Percentiles rank a stretch among this genome's conserved stretches.
Evolutionary conservation across 2,113 vertebrate genomes (phyloP).

Genomic region (Oriolus oriolus): DNA sequence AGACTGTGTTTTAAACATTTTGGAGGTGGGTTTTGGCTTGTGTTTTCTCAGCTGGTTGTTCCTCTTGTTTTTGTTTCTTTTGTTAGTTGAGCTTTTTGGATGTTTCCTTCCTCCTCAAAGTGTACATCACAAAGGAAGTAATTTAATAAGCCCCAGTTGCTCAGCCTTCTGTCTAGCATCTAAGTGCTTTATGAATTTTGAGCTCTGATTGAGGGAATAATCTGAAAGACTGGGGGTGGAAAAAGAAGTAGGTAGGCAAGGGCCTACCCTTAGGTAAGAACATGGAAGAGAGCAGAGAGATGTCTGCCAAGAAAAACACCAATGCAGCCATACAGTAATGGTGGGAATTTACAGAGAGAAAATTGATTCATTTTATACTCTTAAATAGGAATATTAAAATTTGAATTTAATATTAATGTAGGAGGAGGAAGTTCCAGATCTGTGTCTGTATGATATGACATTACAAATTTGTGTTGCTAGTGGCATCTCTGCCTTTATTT

Average conservation of each 20-base stretch:
- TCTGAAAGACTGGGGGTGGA: background rate
- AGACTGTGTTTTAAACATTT: background rate
- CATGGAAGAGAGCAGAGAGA: background rate
- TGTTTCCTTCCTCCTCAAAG: background rate
- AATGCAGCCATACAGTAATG: background rate
- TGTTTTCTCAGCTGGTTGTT: background rate
- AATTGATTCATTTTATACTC: background rate
- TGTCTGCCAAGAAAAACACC: background rate
- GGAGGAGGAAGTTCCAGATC: background rate
- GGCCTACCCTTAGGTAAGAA: background rate
- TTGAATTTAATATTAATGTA: background rate
- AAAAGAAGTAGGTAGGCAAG: background rate
- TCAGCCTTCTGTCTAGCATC: background rate
- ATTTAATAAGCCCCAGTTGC: background rate
- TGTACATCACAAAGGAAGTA: background rate
- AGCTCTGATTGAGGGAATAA: background rate
- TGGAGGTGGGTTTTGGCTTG: background rate
- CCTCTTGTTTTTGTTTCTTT: background rate
- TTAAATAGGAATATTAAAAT: background rate
- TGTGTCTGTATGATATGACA: background rate
- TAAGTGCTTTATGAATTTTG: background rate
- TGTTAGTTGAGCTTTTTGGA: background rate
- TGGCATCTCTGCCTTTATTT: background rate
- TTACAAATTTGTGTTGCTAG: background rate
- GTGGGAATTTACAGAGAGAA: background rate